A percentile compares a stretch with the other conserved stretches of the same genome.
Evolutionary conservation across 2,888 invertebrate species (phyloP).

Genomic region (Amphipoea lucens): DNA sequence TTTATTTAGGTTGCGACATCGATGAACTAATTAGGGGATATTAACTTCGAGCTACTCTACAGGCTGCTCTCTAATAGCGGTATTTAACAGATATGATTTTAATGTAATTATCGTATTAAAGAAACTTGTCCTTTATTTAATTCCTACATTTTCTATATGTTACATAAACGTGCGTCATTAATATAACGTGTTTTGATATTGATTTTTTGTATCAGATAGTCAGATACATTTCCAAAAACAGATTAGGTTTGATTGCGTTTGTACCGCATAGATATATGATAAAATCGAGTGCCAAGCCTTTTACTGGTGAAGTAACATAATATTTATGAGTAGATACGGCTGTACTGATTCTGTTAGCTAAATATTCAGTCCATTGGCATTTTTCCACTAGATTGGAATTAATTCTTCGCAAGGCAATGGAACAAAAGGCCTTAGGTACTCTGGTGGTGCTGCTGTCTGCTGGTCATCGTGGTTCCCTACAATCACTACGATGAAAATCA

Average conservation of each 20-base stretch:
- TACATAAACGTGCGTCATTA: background rate
- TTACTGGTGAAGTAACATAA: conserved; percentile 28
- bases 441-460: background rate
- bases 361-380: background rate
- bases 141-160: background rate
- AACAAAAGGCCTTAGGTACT: background rate
- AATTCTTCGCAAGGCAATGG: background rate
- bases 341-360: background rate
- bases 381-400: background rate
- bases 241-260: conserved; percentile 10
- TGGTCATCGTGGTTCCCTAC: background rate
- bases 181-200: conserved; percentile 17
- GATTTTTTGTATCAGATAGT: background rate
- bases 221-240: conserved; percentile 22
- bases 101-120: conserved; percentile 31
- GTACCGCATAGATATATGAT: background rate
- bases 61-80: conserved; percentile 33
- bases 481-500: background rate
- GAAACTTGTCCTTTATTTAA: conserved; percentile 1
- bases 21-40: conserved; percentile 41
- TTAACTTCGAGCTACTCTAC: conserved; percentile 33
- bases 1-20: conserved; percentile 34
- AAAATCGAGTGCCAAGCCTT: conserved; percentile 13
- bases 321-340: background rate
- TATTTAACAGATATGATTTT: conserved; percentile 30